Evolutionary conservation across 2,797 vertebrate genomes (phyloP).

Genomic region (Smutsia gigantea): DNA sequence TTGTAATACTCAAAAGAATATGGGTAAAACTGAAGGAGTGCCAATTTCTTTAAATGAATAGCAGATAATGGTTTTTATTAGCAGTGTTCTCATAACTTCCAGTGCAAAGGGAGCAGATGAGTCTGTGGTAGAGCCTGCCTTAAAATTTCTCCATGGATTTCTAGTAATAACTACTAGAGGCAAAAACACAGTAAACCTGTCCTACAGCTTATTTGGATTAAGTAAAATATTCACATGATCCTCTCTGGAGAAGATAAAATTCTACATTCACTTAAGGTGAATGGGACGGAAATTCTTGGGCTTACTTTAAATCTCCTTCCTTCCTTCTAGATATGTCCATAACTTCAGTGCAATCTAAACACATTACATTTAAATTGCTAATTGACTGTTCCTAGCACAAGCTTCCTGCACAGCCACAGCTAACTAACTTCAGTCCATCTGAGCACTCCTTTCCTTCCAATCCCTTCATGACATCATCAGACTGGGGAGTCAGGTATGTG

Average conservation of each 20-base stretch:
- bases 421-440: neutral
- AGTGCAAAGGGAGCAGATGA: neutral
- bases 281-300: neutral
- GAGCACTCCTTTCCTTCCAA: neutral
- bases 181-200: neutral
- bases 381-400: neutral
- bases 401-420: neutral
- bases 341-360: neutral
- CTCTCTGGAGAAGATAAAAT: neutral
- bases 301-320: neutral
- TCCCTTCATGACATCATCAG: neutral
- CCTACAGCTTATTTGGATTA: neutral
- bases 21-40: neutral
- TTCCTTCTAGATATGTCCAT: neutral
- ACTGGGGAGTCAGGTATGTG: neutral
- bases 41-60: neutral
- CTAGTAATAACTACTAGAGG: neutral
- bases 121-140: neutral
- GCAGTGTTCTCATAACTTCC: neutral
- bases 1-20: neutral
- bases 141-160: neutral
- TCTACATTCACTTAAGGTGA: neutral
- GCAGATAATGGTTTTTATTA: neutral
- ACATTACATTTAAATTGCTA: neutral
- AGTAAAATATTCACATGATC: constrained; percentile 24